Conservation (phyloP, 92 coral and sea anemone genomes). For the Palythoa caribaeorum region DNA sequence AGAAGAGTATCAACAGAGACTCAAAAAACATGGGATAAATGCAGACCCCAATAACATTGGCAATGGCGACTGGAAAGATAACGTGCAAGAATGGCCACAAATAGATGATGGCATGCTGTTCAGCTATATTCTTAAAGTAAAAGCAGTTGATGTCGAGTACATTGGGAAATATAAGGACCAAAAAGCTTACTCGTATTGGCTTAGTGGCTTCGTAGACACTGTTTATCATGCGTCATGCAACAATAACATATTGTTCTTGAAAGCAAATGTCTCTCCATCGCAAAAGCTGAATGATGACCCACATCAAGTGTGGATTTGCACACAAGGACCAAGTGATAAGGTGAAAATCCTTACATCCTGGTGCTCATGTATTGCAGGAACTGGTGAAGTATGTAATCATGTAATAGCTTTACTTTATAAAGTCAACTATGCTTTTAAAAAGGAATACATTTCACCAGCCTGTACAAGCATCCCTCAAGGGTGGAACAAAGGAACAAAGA, state of each 20-base stretch:
- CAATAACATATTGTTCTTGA: constrained; percentile 27
- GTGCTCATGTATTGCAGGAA: constrained; percentile 51
- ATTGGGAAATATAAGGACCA: constrained; percentile 43
- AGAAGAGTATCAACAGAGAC: constrained; percentile 42
- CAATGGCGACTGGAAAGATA: constrained; percentile 25
- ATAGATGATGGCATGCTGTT: constrained; percentile 54
- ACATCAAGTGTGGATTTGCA: constrained; percentile 47
- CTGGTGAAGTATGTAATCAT: constrained; percentile 44
- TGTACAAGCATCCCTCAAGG: constrained; percentile 52
- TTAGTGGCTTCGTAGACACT: constrained; percentile 62
- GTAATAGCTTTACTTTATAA: constrained; percentile 36
- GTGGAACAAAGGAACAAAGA: constrained; percentile 39
- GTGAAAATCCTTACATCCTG: constrained; percentile 13
- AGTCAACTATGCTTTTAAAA: constrained; percentile 7
- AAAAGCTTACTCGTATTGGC: constrained; percentile 57
- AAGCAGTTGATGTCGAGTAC: constrained; percentile 41
- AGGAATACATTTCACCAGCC: constrained; percentile 31
- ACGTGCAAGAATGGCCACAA: constrained; percentile 57
- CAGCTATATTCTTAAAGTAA: constrained; percentile 33
- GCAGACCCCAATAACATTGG: constrained; percentile 50
- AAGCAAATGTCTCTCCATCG: constrained; percentile 49
- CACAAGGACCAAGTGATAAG: background rate
- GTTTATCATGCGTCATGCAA: constrained; percentile 41
- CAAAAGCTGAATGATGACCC: constrained; percentile 36
- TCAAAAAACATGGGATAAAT: constrained; percentile 21